A percentile compares a stretch with the other conserved stretches of the same genome.
Evolutionary conservation across 2,797 vertebrate genomes (phyloP).

Genomic region (Smutsia temminckii): DNA sequence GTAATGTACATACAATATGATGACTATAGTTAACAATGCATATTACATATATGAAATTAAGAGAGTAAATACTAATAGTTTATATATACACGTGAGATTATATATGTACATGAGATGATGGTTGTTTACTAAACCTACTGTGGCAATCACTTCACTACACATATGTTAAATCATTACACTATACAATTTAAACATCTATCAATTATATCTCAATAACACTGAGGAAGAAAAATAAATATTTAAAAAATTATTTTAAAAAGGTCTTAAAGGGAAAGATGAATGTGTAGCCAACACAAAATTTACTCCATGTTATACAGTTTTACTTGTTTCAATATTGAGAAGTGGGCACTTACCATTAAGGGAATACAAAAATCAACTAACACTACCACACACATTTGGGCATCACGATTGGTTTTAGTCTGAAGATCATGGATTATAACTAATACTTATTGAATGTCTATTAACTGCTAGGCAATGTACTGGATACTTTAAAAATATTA

Average conservation of each 20-base stretch:
- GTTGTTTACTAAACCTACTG: not conserved
- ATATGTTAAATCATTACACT: not conserved
- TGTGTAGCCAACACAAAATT: not conserved
- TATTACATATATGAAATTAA: not conserved
- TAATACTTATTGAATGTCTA: not conserved
- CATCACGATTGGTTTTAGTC: not conserved
- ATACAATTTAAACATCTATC: not conserved
- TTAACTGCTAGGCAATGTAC: not conserved
- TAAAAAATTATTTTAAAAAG: not conserved
- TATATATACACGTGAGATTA: not conserved
- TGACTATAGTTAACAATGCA: not conserved
- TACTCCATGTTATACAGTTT: not conserved
- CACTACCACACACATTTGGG: not conserved
- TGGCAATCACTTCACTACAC: not conserved
- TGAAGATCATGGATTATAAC: not conserved
- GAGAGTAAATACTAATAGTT: not conserved
- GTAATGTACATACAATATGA: not conserved
- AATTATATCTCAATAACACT: not conserved
- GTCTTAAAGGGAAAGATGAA: not conserved
- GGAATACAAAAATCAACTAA: not conserved
- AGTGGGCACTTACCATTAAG: not conserved
- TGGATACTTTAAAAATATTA: not conserved
- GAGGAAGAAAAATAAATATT: not conserved
- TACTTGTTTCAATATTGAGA: not conserved
- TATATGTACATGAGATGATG: not conserved